Evolutionary conservation across 2,888 invertebrate genomes (phyloP), one percentile per base, ranked within the genome.

Genomic region (Agonopterix heracliana): DNA sequence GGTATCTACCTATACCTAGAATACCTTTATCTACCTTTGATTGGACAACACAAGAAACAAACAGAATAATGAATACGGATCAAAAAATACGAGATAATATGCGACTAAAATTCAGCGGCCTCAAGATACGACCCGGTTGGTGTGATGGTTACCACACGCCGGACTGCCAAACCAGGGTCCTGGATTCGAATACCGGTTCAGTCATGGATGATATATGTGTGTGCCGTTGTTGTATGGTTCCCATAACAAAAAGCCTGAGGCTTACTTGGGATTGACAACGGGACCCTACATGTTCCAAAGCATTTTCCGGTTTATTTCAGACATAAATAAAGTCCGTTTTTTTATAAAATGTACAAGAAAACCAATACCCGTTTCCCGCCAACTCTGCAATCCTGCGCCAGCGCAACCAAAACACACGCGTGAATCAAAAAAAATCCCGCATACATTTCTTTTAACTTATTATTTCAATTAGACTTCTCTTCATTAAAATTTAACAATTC

Each of bases 321-420:
- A 38, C 38, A 38, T 1, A 38, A 10, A n/a, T 38, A 38, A 38
- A 10, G 1, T 1, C 9, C 1, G 35, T 9, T 3, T 10, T n/a
- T 36, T 7, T 5, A 36, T 3, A 38, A 38, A 10, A n/a, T 10
- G 0, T 10, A 38, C 35, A 9, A 35, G 5, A 5, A 45, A 35
- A 45, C 9, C 34, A 11, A 38, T 66, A 85, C 86, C 81, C 53
- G 49, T 67, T 71, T 75, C 54, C 85, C 85, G 56, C 77, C 67
- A 68, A 78, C 75, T 57, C 72, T 81, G 54, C 86, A 86, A 58
- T 84, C 81, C 57, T 86, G 86, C 47, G 78, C 72, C 41, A 51
- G 14, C 34, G 55, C 63, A 54, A 52, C 50, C 4, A 70, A 3
- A 70, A 5, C 42, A 68, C 45, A 54, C 52, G 64, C 52, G 56